Evolutionary conservation across 2,888 invertebrate species (phyloP).

Genomic region (Callosobruchus maculatus): DNA sequence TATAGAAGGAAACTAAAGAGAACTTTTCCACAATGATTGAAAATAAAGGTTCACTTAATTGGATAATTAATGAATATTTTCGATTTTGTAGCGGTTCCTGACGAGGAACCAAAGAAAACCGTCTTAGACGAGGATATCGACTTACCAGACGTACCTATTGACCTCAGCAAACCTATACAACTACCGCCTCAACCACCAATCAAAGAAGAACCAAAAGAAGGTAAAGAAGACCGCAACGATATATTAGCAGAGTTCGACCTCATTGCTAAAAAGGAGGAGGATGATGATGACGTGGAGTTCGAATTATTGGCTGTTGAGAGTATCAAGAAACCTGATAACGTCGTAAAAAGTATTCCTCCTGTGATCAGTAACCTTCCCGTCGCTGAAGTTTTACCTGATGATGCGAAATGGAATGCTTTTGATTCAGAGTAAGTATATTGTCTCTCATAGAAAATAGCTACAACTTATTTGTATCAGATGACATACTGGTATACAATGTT

Average conservation of each 20-base stretch:
- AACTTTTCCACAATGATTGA: too few species aligned
- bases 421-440: constrained; percentile 52
- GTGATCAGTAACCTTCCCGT: constrained; percentile 39
- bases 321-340: constrained; percentile 53
- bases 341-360: constrained; percentile 8
- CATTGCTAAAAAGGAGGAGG: constrained; percentile 46
- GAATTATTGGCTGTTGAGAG: constrained; percentile 76
- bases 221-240: constrained; percentile 19
- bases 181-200: constrained; percentile 23
- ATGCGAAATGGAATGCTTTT: constrained; percentile 62
- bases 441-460: too few species aligned
- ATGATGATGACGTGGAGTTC: constrained; percentile 74
- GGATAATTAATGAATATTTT: neutral
- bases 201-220: constrained; percentile 8
- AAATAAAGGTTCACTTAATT: too few species aligned
- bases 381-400: constrained; percentile 32
- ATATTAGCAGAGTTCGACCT: constrained; percentile 53
- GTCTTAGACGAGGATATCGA: constrained; percentile 73
- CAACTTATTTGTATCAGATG: too few species aligned
- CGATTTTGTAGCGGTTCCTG: constrained; percentile 23
- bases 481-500: too few species aligned
- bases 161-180: constrained; percentile 62
- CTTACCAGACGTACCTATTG: constrained; percentile 64
- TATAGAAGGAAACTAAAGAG: too few species aligned
- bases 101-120: constrained; percentile 53